Percentiles rank a stretch among this genome's conserved stretches.
phyloP scores from a whole-genome alignment of 2,888 invertebrate genomes.

The Lithophane semibrunnea region DNA sequence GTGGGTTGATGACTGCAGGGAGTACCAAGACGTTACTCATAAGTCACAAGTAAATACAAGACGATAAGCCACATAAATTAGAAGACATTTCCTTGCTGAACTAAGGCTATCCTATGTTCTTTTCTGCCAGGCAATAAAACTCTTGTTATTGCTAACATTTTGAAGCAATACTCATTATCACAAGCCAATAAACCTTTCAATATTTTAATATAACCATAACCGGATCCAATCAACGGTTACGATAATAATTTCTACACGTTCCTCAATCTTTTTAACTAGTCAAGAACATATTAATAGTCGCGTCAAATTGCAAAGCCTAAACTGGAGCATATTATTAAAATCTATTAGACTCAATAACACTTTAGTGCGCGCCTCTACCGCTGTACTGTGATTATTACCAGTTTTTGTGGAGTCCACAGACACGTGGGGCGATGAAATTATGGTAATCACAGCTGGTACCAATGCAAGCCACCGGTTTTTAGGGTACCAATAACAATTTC shows the following conservation, averaged over 20 bases:
- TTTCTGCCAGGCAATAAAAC: neutral
- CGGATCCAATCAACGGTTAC: slow-evolving; percentile 3
- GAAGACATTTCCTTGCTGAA: neutral
- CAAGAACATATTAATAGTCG: slow-evolving; percentile 32
- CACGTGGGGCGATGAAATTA: slow-evolving; percentile 90
- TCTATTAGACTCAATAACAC: slow-evolving; percentile 55
- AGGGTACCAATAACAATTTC: too few species aligned
- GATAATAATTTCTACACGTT: slow-evolving; percentile 44
- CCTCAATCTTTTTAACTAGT: slow-evolving; percentile 17
- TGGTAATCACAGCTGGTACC: slow-evolving; percentile 88
- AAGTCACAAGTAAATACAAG: neutral
- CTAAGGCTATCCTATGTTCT: neutral
- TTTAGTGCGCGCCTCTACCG: slow-evolving; percentile 74
- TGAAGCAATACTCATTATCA: neutral
- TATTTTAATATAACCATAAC: slow-evolving; percentile 17
- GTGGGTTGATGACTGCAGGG: neutral
- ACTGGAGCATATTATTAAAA: slow-evolving; percentile 43
- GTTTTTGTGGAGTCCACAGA: slow-evolving; percentile 88
- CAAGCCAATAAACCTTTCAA: slow-evolving; percentile 17
- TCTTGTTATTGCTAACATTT: neutral
- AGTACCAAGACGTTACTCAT: neutral
- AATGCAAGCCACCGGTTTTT: slow-evolving; percentile 81
- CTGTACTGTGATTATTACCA: slow-evolving; percentile 88
- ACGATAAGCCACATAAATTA: too few species aligned
- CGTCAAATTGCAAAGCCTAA: slow-evolving; percentile 32